Base-by-base conservation (phyloP, 2,888 invertebrate species). In the Mythimna impura region DNA sequence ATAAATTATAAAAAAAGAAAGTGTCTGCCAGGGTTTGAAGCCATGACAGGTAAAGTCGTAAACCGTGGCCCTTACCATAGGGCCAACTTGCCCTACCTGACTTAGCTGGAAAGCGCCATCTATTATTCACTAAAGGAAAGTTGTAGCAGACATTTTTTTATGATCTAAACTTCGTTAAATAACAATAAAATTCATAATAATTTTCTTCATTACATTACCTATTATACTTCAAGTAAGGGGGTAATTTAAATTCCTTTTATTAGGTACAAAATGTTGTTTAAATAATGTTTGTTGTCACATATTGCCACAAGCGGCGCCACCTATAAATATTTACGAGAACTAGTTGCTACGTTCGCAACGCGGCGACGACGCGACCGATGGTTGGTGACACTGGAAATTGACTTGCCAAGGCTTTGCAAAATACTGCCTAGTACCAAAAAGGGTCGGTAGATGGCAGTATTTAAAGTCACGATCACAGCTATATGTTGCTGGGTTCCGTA, bases 361-460 rank as follows among this genome's bases (percentile, higher is more conserved):
- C 7, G 7, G 54, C 4, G 14, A 55, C 22, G n/a, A 47, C 1
- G 54, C 22, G 10, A n/a, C n/a, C n/a, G n/a, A 68, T 34, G 2
- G 25, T 36, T 9, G 14, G 22, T 50, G 12, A 52, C 8, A 58
- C 22, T 22, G 20, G n/a, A 40, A 73, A 52, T n/a, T 30, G 6
- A 36, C 17, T 57, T n/a, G 12, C 12, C 9, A 20, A 10, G 8
- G 14, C 0, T 40, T 30, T 47, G 36, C 30, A 40, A 22, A 36
- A 60, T 14, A 36, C 22, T 60, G 20, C 22, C 0, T 17, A 20
- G 9, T 73, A 40, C 47, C 36, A 14, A 30, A 40, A 1, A 5
- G 8, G 14, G 36, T 50, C 36, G 62, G 20, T 64, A 73, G 65
- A 65, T 58, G n/a, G 73, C 73, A 58, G 30, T 40, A 9, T 61